Conservation (phyloP, 2,888 invertebrate species). For the Heliconius sara region DNA sequence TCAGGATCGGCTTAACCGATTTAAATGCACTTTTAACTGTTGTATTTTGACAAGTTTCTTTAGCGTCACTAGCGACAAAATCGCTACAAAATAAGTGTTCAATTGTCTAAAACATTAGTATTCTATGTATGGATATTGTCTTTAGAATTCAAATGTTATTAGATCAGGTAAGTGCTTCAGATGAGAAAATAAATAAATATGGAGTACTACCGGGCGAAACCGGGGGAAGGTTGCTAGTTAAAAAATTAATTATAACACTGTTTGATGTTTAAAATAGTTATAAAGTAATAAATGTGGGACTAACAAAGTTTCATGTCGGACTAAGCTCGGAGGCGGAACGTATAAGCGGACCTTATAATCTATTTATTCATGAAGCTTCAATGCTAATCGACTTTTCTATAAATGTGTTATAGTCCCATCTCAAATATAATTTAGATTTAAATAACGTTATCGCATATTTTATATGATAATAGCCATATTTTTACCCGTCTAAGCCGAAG, state of each 20-base stretch:
- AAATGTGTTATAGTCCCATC: constrained; percentile 7
- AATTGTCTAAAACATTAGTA: too few species aligned
- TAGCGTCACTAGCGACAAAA: too few species aligned
- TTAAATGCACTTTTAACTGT: too few species aligned
- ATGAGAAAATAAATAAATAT: too few species aligned
- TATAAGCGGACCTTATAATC: constrained; percentile 19
- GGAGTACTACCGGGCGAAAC: too few species aligned
- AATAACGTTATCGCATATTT: not conserved
- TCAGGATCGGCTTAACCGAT: too few species aligned
- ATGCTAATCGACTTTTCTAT: constrained; percentile 15
- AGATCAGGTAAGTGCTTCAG: too few species aligned
- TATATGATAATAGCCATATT: not conserved
- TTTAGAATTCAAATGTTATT: too few species aligned
- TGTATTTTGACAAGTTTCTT: too few species aligned
- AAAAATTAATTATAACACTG: not conserved
- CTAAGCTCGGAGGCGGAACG: constrained; percentile 12
- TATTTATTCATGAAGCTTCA: constrained; percentile 18
- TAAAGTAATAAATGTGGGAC: constrained; percentile 4
- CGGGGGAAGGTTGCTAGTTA: too few species aligned
- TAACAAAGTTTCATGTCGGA: constrained; percentile 10
- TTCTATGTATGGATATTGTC: too few species aligned
- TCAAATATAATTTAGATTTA: not conserved
- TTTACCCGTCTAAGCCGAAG: not conserved
- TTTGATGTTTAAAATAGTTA: constrained; percentile 20
- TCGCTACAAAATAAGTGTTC: too few species aligned